phyloP scores from a whole-genome alignment of 30 jellyfish, hydroid and myxozoan genomes.

The Catostylus mosaicus region DNA sequence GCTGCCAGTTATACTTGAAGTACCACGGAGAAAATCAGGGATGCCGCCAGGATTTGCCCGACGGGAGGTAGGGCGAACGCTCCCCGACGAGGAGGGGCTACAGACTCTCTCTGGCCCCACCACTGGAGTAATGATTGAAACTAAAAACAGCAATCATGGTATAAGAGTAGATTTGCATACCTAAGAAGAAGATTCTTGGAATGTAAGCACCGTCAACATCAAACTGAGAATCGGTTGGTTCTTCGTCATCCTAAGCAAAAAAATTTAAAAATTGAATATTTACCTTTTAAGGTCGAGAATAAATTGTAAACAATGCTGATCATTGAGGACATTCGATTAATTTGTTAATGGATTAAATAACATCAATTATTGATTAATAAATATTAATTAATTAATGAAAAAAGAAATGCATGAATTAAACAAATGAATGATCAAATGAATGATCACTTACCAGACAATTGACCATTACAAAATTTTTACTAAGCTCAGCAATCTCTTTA shows the following conservation, averaged over 20 bases:
- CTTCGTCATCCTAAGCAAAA: constrained; percentile 92
- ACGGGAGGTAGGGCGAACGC: no score
- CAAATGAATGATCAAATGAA: background rate
- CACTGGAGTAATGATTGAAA: no score
- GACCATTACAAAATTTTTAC: constrained; percentile 92
- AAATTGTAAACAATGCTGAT: background rate
- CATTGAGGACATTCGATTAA: background rate
- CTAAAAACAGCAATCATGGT: no score
- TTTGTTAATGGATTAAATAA: no score
- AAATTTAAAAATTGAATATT: background rate
- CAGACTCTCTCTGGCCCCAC: no score
- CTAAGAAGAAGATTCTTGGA: constrained; percentile 96
- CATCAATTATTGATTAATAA: no score
- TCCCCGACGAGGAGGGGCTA: no score
- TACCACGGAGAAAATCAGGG: no score
- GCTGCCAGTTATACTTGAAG: no score
- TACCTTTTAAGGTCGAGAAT: background rate
- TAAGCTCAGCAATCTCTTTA: constrained; percentile 83
- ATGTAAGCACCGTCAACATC: constrained; percentile 98
- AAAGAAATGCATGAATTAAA: background rate
- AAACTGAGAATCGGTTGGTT: constrained; percentile 91
- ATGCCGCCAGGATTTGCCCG: no score
- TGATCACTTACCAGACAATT: constrained; percentile 74
- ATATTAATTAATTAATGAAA: background rate
- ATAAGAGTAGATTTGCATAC: constrained; percentile 21